Base-by-base conservation (phyloP, 2,888 invertebrate genomes). In the Drosophila niveifrons region DNA sequence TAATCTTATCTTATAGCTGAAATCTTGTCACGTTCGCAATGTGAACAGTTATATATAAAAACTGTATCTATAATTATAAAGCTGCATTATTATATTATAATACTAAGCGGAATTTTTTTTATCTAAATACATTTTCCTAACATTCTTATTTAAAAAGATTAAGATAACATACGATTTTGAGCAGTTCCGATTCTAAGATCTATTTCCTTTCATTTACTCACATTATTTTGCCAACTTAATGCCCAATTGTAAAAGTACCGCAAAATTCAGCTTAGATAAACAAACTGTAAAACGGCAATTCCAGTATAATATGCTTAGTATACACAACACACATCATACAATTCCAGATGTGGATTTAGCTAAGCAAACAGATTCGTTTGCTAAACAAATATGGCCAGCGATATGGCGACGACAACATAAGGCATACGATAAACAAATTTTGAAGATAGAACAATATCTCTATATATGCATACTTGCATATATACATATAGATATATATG, bases 351-450 rank as follows among this genome's bases (percentile, higher is more conserved):
- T 53, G 48, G 43, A 31, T 41, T 50, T 63, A 59, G 58, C 62
- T 59, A 59, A 59, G 58, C 67, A 73, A 73, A 76, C 69, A 73
- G 53, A 75, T 66, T 66, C 59, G 63, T 46, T 76, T 63, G 69
- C 65, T 77, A 76, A 73, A 73, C 65, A 76, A 77, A 77, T 63
- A 65, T 18, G 11, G 48, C 13, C 43, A 57, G 13, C 67, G 59
- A 52, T 70, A 66, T 63, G 56, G 46, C 70, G 66, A 6, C 57
- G 65, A 47, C 62, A 57, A 71, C 66, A 66, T 67, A 75, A 68
- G 64, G 51, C 62, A 57, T 31, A 52, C 67, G 63, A 78, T 76
- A 76, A 79, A 73, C 73, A 76, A 76, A 61, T 53, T 48, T 41
- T 44, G 2, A 48, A 44, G 56, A 52, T 53, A 72, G 46, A 74